Conservation (phyloP, 2,797 vertebrate species). For the Pantherophis vulpinus region DNA sequence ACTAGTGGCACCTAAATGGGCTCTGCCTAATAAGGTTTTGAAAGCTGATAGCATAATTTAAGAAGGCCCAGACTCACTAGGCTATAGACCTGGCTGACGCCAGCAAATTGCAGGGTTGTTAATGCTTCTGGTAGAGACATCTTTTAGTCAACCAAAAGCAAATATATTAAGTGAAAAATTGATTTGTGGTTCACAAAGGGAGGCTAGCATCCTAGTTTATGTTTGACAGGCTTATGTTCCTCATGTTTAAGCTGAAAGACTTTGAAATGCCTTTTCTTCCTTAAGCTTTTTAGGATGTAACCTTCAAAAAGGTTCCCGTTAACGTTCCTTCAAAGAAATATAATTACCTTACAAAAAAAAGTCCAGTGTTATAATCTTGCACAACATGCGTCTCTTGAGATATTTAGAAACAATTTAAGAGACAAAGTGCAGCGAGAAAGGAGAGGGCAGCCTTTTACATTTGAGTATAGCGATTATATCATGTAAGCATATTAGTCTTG, state of each 20-base stretch:
- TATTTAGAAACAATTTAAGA: conserved; percentile 66
- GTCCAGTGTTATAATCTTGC: conserved; percentile 61
- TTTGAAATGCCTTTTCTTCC: conserved; percentile 47
- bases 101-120: conserved; percentile 72
- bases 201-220: conserved; percentile 52
- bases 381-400: conserved; percentile 53
- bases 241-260: conserved; percentile 44
- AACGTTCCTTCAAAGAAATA: conserved; percentile 59
- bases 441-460: conserved; percentile 56
- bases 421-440: conserved; percentile 34
- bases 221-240: conserved; percentile 50
- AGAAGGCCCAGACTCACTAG: conserved; percentile 68
- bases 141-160: conserved; percentile 69
- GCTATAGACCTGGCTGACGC: conserved; percentile 70
- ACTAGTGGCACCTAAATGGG: conserved; percentile 81
- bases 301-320: conserved; percentile 58
- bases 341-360: conserved; percentile 65
- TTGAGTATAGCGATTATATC: conserved; percentile 58
- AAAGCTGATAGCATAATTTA: conserved; percentile 88
- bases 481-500: conserved; percentile 44
- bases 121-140: conserved; percentile 70
- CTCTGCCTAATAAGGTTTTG: conserved; percentile 86
- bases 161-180: conserved; percentile 77
- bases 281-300: conserved; percentile 39
- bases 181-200: conserved; percentile 67